Percentiles rank a stretch among this genome's conserved stretches.
These are phyloP conservation scores for Ctena decussata DNA, from an alignment of 2,888 invertebrate genomes.

Conservation along the genomic window DNA sequence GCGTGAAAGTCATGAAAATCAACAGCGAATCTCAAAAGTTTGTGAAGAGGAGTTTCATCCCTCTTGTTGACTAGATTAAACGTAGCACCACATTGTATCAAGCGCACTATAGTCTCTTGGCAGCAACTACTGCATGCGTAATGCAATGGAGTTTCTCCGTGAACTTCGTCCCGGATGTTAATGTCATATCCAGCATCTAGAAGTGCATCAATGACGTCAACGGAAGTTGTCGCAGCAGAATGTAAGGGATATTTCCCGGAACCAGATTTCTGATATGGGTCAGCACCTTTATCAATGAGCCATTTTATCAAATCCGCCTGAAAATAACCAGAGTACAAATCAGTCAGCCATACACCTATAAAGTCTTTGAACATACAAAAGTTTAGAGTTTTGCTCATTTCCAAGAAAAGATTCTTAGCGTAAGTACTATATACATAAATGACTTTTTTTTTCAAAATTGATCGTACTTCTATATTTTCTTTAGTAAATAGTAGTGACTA, in stretches of 20 bases:
- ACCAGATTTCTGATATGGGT: conserved; percentile 49
- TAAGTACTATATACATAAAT: too few species aligned
- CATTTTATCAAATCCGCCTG: conserved; percentile 45
- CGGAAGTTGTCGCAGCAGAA: conserved; percentile 62
- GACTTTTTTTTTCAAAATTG: too few species aligned
- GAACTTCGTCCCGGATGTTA: conserved; percentile 65
- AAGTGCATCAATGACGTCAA: conserved; percentile 59
- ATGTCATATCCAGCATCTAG: conserved; percentile 70
- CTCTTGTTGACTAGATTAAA: conserved; percentile 67
- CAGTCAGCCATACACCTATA: too few species aligned
- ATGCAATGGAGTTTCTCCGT: conserved; percentile 74
- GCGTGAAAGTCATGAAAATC: conserved; percentile 67
- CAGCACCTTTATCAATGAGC: conserved; percentile 50
- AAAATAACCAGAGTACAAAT: too few species aligned
- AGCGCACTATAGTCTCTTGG: conserved; percentile 53
- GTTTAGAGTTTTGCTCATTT: too few species aligned
- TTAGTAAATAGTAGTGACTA: too few species aligned
- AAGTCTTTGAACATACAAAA: too few species aligned
- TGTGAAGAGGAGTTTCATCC: conserved; percentile 71
- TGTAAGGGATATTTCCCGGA: conserved; percentile 70
- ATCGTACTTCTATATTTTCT: too few species aligned
- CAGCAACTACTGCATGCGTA: conserved; percentile 67
- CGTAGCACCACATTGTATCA: conserved; percentile 69
- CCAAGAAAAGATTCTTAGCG: too few species aligned
- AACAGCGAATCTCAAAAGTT: conserved; percentile 67